A percentile compares a stretch with the other conserved stretches of the same genome.
Conservation (phyloP, 2,797 vertebrate species). For the Vireo griseus region DNA sequence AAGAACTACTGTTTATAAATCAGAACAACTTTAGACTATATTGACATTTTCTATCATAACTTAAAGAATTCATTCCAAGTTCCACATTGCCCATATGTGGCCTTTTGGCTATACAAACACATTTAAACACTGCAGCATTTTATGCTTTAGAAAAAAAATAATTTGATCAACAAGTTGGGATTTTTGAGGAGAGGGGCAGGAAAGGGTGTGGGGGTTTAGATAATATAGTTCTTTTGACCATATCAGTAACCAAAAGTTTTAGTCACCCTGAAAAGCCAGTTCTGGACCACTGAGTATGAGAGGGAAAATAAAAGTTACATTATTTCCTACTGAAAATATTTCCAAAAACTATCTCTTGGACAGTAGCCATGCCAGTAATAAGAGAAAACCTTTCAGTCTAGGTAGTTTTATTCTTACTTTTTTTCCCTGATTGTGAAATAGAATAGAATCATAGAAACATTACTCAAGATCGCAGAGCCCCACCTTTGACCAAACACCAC, state of each 20-base stretch:
- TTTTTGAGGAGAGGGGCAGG: rapidly evolving
- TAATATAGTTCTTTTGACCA: not conserved
- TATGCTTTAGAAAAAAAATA: not conserved
- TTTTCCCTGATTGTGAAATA: not conserved
- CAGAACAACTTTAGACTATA: not conserved
- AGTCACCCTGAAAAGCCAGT: not conserved
- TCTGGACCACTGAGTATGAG: not conserved
- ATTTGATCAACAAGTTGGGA: not conserved
- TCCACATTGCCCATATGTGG: not conserved
- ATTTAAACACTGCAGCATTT: not conserved
- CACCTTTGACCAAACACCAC: not conserved
- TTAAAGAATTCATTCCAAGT: not conserved
- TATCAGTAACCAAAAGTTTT: not conserved
- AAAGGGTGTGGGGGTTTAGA: rapidly evolving
- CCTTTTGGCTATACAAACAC: not conserved
- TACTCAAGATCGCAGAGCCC: not conserved
- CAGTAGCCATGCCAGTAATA: not conserved
- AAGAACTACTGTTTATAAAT: not conserved
- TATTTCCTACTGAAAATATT: not conserved
- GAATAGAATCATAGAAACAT: not conserved
- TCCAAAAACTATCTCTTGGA: not conserved
- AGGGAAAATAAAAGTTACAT: not conserved
- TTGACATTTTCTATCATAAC: not conserved
- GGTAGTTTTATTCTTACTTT: not conserved
- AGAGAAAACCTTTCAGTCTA: not conserved